Conservation (phyloP, 1,140 invertebrate species). For the Macrotrachela quadricornifera region DNA sequence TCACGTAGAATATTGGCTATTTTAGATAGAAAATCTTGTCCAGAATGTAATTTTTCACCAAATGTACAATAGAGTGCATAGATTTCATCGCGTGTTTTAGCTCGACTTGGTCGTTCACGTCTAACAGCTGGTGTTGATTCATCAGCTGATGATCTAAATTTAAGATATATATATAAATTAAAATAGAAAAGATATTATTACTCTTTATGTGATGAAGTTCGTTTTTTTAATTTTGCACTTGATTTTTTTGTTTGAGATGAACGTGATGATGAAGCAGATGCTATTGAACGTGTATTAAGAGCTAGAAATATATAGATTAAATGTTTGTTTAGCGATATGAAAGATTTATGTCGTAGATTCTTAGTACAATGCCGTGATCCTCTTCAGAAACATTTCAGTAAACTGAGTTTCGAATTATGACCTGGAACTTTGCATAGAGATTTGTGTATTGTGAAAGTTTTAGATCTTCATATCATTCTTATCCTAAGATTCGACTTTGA, state of each 20-base stretch:
- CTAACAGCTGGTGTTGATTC: neutral
- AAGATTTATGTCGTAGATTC: no score
- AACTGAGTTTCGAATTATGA: no score
- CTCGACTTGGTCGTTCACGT: neutral
- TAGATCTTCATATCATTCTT: no score
- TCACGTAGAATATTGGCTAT: constrained; percentile 17
- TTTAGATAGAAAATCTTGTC: constrained; percentile 14
- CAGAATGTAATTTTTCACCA: constrained; percentile 1
- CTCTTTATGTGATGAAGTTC: constrained; percentile 7
- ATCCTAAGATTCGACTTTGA: no score
- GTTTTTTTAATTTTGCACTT: neutral
- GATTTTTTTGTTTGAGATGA: neutral
- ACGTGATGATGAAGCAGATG: neutral
- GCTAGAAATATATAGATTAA: no score
- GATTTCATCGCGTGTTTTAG: constrained; percentile 8
- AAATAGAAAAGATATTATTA: constrained; percentile 10
- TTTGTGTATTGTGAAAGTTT: no score
- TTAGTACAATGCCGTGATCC: no score
- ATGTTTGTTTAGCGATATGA: no score
- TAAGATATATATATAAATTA: neutral
- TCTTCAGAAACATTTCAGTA: no score
- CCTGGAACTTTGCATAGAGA: no score
- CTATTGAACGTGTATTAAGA: no score
- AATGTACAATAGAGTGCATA: constrained; percentile 8
- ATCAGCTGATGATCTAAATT: neutral